Conservation (phyloP, 2,888 invertebrate species). For the Tortrix viridana region DNA sequence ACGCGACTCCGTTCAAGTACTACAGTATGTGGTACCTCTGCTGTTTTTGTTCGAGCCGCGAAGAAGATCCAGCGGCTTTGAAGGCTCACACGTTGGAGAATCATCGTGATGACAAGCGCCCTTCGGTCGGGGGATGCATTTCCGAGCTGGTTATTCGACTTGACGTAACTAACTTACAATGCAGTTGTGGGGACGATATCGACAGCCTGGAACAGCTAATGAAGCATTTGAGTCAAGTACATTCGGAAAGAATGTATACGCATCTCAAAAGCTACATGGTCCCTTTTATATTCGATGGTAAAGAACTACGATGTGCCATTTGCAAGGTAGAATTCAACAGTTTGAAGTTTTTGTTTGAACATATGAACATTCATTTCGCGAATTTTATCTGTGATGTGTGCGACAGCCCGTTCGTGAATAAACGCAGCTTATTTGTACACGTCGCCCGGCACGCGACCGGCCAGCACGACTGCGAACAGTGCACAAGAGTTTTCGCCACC, state of each 20-base stretch:
- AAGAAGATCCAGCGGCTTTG: not conserved
- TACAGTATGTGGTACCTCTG: not conserved
- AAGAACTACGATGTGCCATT: conserved; percentile 52
- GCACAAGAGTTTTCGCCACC: conserved; percentile 60
- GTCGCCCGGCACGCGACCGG: conserved; percentile 41
- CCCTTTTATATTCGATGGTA: conserved; percentile 59
- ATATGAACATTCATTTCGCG: conserved; percentile 61
- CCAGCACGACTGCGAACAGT: conserved; percentile 51
- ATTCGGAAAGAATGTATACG: conserved; percentile 50
- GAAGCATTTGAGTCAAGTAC: conserved; percentile 52
- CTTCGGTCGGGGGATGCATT: not conserved
- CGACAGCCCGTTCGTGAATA: conserved; percentile 54
- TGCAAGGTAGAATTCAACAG: conserved; percentile 54
- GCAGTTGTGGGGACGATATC: conserved; percentile 53
- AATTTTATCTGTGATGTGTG: conserved; percentile 60
- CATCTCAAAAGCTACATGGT: conserved; percentile 61
- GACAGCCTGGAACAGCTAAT: conserved; percentile 52
- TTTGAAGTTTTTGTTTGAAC: conserved; percentile 55
- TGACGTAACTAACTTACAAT: conserved; percentile 61
- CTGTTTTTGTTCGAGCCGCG: not conserved
- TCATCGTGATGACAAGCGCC: not conserved
- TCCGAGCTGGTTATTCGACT: conserved; percentile 51
- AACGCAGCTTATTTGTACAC: conserved; percentile 43
- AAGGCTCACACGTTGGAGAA: not conserved
- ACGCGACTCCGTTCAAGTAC: not conserved